Evolutionary conservation across 2,113 vertebrate species (phyloP).

Genomic region (Taurulus bubalis): DNA sequence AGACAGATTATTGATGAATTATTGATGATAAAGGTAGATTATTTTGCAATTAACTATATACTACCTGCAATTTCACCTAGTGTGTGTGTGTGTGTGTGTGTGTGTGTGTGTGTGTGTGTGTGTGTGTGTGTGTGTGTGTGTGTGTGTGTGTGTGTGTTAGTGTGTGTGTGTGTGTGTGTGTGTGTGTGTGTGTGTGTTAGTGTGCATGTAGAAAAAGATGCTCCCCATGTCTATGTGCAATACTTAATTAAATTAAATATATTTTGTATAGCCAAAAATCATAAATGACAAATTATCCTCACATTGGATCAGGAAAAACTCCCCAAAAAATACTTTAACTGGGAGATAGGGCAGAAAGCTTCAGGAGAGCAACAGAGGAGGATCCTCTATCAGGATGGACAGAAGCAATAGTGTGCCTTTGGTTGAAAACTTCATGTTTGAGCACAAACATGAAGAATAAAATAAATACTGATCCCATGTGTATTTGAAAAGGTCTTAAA

Average conservation of each 20-base stretch:
- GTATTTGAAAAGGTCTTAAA: background rate
- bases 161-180: background rate
- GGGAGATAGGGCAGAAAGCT: too few relatives aligned
- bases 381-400: too few relatives aligned
- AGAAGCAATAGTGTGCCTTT: background rate
- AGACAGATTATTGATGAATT: too few relatives aligned
- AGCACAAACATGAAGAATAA: background rate
- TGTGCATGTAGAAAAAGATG: background rate
- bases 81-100: background rate
- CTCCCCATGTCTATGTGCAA: background rate
- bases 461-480: background rate
- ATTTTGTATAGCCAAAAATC: too few relatives aligned
- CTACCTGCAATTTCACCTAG: background rate
- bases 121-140: background rate
- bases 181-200: background rate
- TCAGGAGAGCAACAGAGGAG: too few relatives aligned
- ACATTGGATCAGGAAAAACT: too few relatives aligned
- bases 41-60: background rate
- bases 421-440: background rate
- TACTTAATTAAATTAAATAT: too few relatives aligned
- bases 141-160: background rate
- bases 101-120: background rate
- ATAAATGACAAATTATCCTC: too few relatives aligned
- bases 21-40: background rate
- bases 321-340: too few relatives aligned